A percentile compares a stretch with the other conserved stretches of the same genome.
Evolutionary conservation across 2,888 invertebrate genomes (phyloP).

Genomic region (Anoncus sp.): DNA sequence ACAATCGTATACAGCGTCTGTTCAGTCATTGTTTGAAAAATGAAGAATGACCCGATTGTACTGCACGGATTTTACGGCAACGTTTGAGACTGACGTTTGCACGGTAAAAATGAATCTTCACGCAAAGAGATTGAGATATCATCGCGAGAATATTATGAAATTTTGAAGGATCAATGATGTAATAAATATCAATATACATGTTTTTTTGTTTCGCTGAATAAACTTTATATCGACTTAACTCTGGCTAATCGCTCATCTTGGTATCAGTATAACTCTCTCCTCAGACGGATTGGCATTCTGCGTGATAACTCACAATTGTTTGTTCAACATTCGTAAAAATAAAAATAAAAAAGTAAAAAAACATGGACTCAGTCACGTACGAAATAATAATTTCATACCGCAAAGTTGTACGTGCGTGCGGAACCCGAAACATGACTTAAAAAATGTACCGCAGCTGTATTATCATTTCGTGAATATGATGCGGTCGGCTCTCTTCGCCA

Average conservation of each 20-base stretch:
- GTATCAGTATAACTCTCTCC: not conserved
- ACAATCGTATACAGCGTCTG: not conserved
- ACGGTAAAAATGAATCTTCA: not conserved
- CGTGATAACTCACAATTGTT: not conserved
- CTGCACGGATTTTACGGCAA: not conserved
- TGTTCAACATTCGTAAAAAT: not conserved
- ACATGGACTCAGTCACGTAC: constrained; percentile 32
- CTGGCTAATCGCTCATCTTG: not conserved
- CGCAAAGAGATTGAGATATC: not conserved
- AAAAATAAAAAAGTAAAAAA: not conserved
- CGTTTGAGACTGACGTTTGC: not conserved
- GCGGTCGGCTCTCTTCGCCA: constrained; percentile 33
- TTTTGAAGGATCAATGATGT: not conserved
- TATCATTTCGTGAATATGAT: constrained; percentile 25
- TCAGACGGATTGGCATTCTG: not conserved
- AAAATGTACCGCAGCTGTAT: constrained; percentile 19
- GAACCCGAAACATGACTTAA: constrained; percentile 36
- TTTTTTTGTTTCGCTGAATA: not conserved
- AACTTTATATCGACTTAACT: no score
- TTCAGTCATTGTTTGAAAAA: constrained; percentile 18
- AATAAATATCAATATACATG: no score
- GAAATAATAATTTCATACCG: constrained; percentile 42
- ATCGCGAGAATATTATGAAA: not conserved
- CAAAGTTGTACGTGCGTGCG: constrained; percentile 38
- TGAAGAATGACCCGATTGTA: not conserved